phyloP scores from a whole-genome alignment of 2,113 vertebrate genomes.

The Mungos mungo region DNA sequence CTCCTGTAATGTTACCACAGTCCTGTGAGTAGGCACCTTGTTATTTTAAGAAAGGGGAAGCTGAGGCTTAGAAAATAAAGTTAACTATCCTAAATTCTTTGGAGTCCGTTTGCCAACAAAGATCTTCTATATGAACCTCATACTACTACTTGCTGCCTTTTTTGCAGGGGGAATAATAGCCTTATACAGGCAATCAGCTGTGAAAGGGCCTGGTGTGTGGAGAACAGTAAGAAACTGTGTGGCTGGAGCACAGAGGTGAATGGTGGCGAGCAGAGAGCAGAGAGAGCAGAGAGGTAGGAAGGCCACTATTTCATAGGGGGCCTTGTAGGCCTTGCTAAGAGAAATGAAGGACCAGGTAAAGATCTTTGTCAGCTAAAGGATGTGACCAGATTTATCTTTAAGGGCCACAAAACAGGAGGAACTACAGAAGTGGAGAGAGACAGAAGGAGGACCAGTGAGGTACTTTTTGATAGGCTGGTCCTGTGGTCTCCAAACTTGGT shows the following conservation, averaged over 20 bases:
- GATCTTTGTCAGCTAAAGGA: background rate
- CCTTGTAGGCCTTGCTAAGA: background rate
- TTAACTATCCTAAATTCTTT: background rate
- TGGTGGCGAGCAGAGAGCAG: background rate
- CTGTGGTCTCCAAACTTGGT: background rate
- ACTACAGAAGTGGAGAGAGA: background rate
- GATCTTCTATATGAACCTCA: background rate
- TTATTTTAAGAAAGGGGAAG: conserved; percentile 7
- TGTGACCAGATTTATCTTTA: background rate
- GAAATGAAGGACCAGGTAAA: background rate
- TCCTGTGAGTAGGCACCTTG: background rate
- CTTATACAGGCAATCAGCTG: background rate
- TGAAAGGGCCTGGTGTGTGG: background rate
- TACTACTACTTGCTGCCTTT: background rate
- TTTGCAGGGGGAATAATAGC: conserved; percentile 8
- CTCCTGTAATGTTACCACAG: background rate
- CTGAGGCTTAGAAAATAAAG: background rate
- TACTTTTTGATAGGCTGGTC: background rate
- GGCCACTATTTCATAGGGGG: background rate
- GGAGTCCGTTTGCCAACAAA: background rate
- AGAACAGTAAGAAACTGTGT: background rate
- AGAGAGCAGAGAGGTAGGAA: background rate
- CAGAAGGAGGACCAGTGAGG: background rate
- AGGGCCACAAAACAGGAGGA: background rate
- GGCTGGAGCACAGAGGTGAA: background rate